phyloP scores from a whole-genome alignment of 2,113 vertebrate genomes.

The Percina caprodes region DNA sequence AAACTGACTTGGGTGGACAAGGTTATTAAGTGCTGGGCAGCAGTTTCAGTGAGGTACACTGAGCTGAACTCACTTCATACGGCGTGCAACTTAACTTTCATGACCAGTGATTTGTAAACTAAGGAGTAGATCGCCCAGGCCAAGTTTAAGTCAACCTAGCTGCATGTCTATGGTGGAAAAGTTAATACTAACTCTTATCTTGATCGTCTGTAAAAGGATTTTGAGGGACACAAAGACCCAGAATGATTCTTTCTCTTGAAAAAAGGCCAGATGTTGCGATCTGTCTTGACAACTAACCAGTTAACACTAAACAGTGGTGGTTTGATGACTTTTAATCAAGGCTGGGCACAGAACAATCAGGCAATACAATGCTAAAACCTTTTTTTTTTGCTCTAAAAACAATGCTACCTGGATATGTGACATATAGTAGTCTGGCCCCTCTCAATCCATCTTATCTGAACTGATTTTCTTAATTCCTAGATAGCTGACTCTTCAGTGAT shows the following conservation, averaged over 20 bases:
- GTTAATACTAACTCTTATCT: neutral
- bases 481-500: neutral
- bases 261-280: neutral
- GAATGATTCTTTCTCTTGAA: neutral
- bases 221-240: neutral
- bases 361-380: neutral
- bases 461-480: neutral
- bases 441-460: neutral
- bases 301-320: neutral
- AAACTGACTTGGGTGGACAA: conserved; percentile 34
- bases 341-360: neutral
- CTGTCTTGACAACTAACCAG: neutral
- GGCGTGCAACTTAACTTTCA: conserved; percentile 38
- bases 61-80: conserved; percentile 44
- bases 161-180: conserved; percentile 18
- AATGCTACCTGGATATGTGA: neutral
- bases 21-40: conserved; percentile 51
- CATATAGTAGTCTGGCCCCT: neutral
- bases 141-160: conserved; percentile 7
- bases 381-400: neutral
- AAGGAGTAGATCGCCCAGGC: conserved; percentile 28
- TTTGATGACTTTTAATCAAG: neutral
- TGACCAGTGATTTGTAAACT: conserved; percentile 52
- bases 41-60: conserved; percentile 30
- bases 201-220: conserved; percentile 5